Evolutionary conservation across 2,888 invertebrate genomes (phyloP), one percentile per base, ranked within the genome.

Genomic region (Hedychridium roseum): DNA sequence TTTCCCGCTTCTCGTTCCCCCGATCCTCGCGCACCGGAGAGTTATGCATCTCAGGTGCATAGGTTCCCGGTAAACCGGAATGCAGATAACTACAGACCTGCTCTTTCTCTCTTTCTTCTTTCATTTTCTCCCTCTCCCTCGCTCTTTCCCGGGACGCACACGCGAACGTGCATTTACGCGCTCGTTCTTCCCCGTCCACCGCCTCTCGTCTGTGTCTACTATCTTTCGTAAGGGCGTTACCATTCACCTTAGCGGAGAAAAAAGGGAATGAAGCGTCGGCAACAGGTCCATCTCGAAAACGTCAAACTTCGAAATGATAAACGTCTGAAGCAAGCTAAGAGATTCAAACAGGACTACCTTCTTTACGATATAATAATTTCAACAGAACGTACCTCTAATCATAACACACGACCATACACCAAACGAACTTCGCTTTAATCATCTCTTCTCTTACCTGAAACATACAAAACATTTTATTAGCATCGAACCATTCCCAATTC

Each of bases 1-100:
- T 20, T 18, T n/a, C 14, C 27, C 26, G 38, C 11, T n/a, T 18
- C 38, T 43, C 43, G 14, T 32, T 50, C 36, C 41, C 37, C 12
- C 48, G 31, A 36, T 20, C 34, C 14, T 16, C 44, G 39, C 35
- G 30, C 45, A 35, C 28, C 37, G 35, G 40, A 41, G 52, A 60
- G 59, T 70, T 68, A 69, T 70, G 69, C 68, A 62, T 67, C 64
- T 68, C 68, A 70, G 66, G 64, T 70, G 69, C 68, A 68, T 68
- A 69, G 62, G 62, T 67, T 69, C 65, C 57, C 50, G 57, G 61
- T 61, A 68, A 71, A 70, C 70, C 67, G 70, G 71, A 71, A 71
- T 71, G 70, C 65, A 59, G 68, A 66, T 69, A 70, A 70, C 66
- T 68, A 60, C 66, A 60, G 57, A 60, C 57, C 50, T 41, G 51